A percentile compares a stretch with the other conserved stretches of the same genome.
phyloP scores from a whole-genome alignment of 1,140 invertebrate species.

The Diabrotica undecimpunctata region DNA sequence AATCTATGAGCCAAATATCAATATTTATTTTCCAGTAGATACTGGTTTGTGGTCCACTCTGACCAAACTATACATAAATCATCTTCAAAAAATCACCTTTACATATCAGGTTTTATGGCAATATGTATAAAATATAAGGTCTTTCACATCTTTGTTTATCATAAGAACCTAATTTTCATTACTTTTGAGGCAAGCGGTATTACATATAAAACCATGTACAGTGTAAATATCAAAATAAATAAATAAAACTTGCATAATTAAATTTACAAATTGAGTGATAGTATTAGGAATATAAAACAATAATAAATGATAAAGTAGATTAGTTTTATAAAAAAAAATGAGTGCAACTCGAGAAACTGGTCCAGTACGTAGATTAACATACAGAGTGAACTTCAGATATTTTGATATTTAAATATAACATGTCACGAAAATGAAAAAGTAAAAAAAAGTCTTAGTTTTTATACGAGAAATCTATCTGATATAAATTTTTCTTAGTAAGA shows the following conservation, averaged over 20 bases:
- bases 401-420: background rate
- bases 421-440: background rate
- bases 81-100: no score
- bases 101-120: no score
- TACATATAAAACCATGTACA: background rate
- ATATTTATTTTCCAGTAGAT: no score
- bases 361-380: background rate
- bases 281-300: background rate
- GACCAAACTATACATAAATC: no score
- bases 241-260: background rate
- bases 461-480: no score
- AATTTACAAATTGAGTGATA: constrained; percentile 1
- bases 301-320: background rate
- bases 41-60: no score
- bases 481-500: no score
- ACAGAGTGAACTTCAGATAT: background rate
- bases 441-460: background rate
- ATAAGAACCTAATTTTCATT: no score
- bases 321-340: constrained; percentile 1
- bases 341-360: background rate
- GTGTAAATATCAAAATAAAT: background rate
- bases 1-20: no score
- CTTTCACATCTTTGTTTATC: no score
- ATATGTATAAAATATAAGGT: no score
- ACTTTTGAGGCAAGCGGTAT: no score